Percentiles rank a stretch among this genome's conserved stretches.
These are phyloP conservation scores for Cantharis rustica DNA, from an alignment of 2,888 invertebrate species.

Conservation along the genomic window DNA sequence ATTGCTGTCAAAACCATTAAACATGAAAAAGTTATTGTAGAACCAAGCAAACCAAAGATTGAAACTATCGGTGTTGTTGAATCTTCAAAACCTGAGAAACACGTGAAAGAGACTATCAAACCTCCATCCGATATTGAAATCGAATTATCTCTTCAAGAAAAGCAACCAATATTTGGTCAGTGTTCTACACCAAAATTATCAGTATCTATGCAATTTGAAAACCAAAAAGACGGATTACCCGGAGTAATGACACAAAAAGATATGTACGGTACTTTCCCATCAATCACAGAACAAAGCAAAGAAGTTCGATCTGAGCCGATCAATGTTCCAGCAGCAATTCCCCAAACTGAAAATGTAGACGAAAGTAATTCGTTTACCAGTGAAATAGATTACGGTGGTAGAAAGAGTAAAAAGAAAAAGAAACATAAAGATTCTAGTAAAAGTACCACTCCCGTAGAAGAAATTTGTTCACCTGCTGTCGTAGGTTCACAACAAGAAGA, in stretches of 20 bases:
- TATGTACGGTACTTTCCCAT: slow-evolving; percentile 47
- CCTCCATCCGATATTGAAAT: slow-evolving; percentile 45
- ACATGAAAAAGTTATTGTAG: background rate
- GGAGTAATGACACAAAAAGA: slow-evolving; percentile 47
- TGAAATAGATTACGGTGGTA: slow-evolving; percentile 58
- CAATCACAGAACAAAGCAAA: slow-evolving; percentile 18
- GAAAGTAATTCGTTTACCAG: slow-evolving; percentile 50
- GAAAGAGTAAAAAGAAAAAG: slow-evolving; percentile 68
- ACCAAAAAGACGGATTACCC: slow-evolving; percentile 37
- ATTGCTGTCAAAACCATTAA: background rate
- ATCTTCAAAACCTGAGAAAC: background rate
- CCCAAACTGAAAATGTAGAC: slow-evolving; percentile 48
- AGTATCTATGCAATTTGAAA: slow-evolving; percentile 45
- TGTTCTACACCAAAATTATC: slow-evolving; percentile 51
- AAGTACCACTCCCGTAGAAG: slow-evolving; percentile 26
- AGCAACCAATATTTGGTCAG: slow-evolving; percentile 49
- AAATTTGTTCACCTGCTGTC: slow-evolving; percentile 22
- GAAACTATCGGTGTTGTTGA: background rate
- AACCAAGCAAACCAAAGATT: slow-evolving; percentile 8
- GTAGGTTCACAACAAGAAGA: slow-evolving; percentile 40
- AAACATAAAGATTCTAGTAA: slow-evolving; percentile 60
- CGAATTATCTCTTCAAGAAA: slow-evolving; percentile 53
- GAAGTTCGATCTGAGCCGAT: slow-evolving; percentile 29
- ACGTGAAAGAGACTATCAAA: background rate
- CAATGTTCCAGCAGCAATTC: slow-evolving; percentile 42